Evolutionary conservation across 2,113 vertebrate genomes (phyloP), one percentile per base, ranked within the genome.

Genomic region (Chelonoidis abingdonii): DNA sequence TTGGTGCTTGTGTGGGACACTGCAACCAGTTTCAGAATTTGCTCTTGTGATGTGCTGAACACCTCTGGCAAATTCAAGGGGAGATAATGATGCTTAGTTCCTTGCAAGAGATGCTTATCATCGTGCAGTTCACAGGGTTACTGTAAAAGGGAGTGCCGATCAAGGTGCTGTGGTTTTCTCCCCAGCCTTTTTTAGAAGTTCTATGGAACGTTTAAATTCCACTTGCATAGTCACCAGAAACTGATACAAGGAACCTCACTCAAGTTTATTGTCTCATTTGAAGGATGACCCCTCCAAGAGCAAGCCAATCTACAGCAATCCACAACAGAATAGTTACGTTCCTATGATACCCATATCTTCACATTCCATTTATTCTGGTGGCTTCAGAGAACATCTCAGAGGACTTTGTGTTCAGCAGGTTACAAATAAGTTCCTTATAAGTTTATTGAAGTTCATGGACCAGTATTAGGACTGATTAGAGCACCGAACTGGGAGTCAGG

Each of bases 1-100:
- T 78, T 72, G 54, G 80, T 49, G 83, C 87, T 21, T 31, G 57
- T 31, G 16, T 14, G 82, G 78, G 83, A 91, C 85, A 86, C 12
- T 69, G 44, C 88, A 88, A 56, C 1, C 78, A 84, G 27, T 69
- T 86, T 84, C 89, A 94, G 87, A 94, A 96, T 84, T 92, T 89
- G 89, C 49, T 87, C 94, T 88, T 86, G 52, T 56, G 92, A 89
- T 84, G 84, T 91, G 92, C 17, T 78, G 86, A 86, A 88, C 14
- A 47, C 44, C 83, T 93, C 38, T 22, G 9, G 50, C 86, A 47
- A 85, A 90, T 89, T 91, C 84, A 87, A 89, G 16, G 35, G 41
- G 47, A 65, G 89, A 93, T 81, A 50, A 85, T 87, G 47, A 91
- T 1, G 1, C 4, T 3, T 22, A 94, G 72, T 81, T 83, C 69